phyloP scores from a whole-genome alignment of 2,888 invertebrate species.

The Hirtodrosophila alboralis region DNA sequence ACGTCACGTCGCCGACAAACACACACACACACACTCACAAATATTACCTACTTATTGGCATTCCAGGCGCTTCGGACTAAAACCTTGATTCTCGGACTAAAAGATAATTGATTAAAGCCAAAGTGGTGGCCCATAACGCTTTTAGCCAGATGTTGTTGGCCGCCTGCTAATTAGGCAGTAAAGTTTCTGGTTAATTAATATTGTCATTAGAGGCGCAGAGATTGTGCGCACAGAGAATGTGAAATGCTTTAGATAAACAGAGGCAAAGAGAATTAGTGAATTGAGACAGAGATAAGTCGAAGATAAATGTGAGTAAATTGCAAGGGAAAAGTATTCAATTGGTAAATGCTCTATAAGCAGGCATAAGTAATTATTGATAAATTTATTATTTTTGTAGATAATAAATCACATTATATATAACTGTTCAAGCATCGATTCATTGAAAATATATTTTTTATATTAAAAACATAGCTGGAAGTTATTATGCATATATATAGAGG shows the following conservation, averaged over 20 bases:
- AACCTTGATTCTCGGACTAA: slow-evolving; percentile 3
- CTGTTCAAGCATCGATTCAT: too few relatives aligned
- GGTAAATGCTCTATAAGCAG: too few relatives aligned
- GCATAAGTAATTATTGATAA: too few relatives aligned
- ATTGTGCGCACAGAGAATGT: slow-evolving; percentile 13
- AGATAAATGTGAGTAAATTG: too few relatives aligned
- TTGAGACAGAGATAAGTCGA: too few relatives aligned
- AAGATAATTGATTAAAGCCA: slow-evolving; percentile 46
- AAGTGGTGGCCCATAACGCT: slow-evolving; percentile 12
- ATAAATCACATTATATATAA: too few relatives aligned
- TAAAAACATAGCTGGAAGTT: too few relatives aligned
- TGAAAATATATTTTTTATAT: too few relatives aligned
- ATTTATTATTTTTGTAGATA: too few relatives aligned
- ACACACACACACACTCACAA: slow-evolving; percentile 8
- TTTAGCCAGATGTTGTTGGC: slow-evolving; percentile 25
- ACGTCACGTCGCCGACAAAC: slow-evolving; percentile 53
- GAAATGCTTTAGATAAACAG: slow-evolving; percentile 8
- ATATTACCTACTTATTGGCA: slow-evolving; percentile 43
- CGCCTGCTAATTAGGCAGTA: slow-evolving; percentile 65
- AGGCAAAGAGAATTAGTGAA: background rate
- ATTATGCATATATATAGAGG: too few relatives aligned
- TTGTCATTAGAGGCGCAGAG: slow-evolving; percentile 63
- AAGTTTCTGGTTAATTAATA: slow-evolving; percentile 74
- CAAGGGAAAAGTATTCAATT: too few relatives aligned
- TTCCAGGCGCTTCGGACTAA: slow-evolving; percentile 4